Conservation (phyloP, 2,888 invertebrate species). For the Oxycera nigricornis region DNA sequence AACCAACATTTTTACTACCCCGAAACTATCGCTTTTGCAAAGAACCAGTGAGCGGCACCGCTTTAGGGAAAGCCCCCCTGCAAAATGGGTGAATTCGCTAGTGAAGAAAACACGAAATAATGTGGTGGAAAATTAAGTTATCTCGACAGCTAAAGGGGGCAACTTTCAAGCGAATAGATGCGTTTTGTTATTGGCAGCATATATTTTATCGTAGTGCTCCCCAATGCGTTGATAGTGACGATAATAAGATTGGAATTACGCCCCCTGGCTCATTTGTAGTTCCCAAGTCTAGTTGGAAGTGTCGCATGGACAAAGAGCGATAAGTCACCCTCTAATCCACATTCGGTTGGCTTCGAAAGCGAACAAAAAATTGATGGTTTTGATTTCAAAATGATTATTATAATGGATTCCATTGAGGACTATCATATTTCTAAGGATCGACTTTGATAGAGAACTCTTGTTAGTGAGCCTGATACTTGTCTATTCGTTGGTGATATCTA, state of each 20-base stretch:
- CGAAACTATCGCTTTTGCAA: not conserved
- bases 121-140: not conserved
- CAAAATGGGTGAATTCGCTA: not conserved
- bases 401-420: too few species aligned
- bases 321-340: slow-evolving; percentile 23
- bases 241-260: not conserved
- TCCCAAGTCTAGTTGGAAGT: not conserved
- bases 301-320: slow-evolving; percentile 3
- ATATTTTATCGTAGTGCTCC: too few species aligned
- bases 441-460: too few species aligned
- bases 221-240: not conserved
- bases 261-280: not conserved
- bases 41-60: not conserved
- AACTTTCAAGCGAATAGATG: too few species aligned
- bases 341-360: slow-evolving; percentile 3
- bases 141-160: too few species aligned
- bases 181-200: too few species aligned
- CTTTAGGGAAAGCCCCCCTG: not conserved
- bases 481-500: too few species aligned
- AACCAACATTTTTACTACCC: not conserved
- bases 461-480: too few species aligned
- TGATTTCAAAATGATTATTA: not conserved
- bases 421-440: too few species aligned
- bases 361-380: not conserved
- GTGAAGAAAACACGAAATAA: not conserved